These are phyloP conservation scores for Scaptomyza montana DNA, from an alignment of 1,140 invertebrate species.

Conservation along the genomic window DNA sequence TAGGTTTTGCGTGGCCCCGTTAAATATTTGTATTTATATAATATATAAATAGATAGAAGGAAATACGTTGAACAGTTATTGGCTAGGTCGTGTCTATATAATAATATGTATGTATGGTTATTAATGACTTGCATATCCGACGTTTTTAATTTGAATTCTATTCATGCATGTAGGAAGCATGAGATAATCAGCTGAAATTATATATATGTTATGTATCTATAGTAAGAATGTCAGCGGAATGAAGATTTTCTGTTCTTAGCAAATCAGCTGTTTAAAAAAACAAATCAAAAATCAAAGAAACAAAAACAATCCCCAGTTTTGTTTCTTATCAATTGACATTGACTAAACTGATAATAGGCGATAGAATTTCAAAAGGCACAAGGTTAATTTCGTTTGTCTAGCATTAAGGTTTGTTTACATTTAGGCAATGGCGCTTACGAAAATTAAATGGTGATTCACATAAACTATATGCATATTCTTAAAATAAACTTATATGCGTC, in stretches of 20 bases:
- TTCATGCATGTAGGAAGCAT: conserved; percentile 1
- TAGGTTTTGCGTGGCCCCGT: conserved; percentile 12
- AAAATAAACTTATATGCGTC: neutral
- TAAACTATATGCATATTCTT: neutral
- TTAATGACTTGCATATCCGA: conserved; percentile 42
- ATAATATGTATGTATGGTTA: conserved; percentile 19
- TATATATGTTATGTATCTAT: neutral
- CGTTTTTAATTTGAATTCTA: conserved; percentile 26
- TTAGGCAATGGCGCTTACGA: neutral
- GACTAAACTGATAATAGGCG: conserved; percentile 13
- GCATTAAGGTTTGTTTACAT: conserved; percentile 10
- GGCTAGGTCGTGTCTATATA: conserved; percentile 32
- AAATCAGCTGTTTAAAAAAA: conserved; percentile 6
- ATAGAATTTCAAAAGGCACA: conserved; percentile 10
- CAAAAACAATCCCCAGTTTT: conserved; percentile 4
- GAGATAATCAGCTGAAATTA: conserved; percentile 27
- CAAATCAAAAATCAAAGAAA: conserved; percentile 15
- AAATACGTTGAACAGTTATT: conserved; percentile 31
- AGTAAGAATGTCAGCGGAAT: neutral
- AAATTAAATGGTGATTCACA: conserved; percentile 1
- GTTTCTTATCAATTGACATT: conserved; percentile 28
- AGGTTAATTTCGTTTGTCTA: conserved; percentile 10
- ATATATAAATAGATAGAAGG: neutral
- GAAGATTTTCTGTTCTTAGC: neutral
- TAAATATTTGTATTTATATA: conserved; percentile 6